Base-by-base conservation (phyloP, 2,888 invertebrate species). In the Volucella zonaria region DNA sequence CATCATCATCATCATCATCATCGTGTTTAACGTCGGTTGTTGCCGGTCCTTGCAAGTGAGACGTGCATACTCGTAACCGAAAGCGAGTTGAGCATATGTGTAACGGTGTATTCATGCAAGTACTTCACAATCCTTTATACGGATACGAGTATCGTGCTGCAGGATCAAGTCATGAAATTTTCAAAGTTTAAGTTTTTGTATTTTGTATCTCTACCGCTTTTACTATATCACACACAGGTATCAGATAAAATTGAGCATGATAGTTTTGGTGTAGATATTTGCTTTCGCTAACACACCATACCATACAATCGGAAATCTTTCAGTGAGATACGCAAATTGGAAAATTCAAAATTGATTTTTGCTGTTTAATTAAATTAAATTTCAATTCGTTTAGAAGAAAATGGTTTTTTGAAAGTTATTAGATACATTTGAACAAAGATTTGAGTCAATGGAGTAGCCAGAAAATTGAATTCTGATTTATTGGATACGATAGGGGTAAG, bases 311-410 rank as follows among this genome's bases (percentile, higher is more conserved):
- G 43, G 43, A 71, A 23, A 40, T 64, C 54, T 12, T 68, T 14
- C 23, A 66, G 42, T 49, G 40, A 38, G 58, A 23, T 45, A 56
- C 38, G 18, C 49, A 54, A 47, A 42, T 49, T 15, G 61, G 40
- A 68, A 67, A 62, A 45, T 54, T 49, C 49, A 38, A 54, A 76
- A 76, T 76, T 68, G 68, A 76, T 76, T 68, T 68, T 58, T 40
- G 52, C 51, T 61, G 52, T 59, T 77, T 70, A 77, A 77, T 77
- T 77, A 70, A 77, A 77, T 77, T 70, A 68, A 31, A 6, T 62
- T 61, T 14, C 52, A 23, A 15, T 61, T 77, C 54, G 76, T 45
- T 62, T 54, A 31, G 23, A 45, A 54, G 43, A 68, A 47, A 54
- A 77, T 77, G 61, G 54, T 40, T 62, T 23, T 77, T 62, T 42